phyloP scores from a whole-genome alignment of 2,113 vertebrate species.

The Hoplias malabaricus region DNA sequence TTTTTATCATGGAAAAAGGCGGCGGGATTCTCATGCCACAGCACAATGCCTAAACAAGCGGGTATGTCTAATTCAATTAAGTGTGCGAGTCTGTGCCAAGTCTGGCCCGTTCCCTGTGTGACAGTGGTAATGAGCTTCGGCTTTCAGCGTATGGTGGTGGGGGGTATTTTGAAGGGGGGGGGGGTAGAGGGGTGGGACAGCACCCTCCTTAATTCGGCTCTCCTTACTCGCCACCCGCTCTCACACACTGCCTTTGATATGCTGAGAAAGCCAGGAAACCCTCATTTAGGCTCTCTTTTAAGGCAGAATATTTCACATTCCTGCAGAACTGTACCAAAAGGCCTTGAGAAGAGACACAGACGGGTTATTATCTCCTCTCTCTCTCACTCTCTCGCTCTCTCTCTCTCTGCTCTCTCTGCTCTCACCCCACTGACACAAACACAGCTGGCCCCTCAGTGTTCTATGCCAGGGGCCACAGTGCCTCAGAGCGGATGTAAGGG shows the following conservation, averaged over 20 bases:
- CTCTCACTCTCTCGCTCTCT: constrained; percentile 43
- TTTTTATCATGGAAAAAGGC: constrained; percentile 65
- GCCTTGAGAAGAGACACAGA: constrained; percentile 55
- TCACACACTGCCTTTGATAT: constrained; percentile 63
- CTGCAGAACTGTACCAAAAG: constrained; percentile 52
- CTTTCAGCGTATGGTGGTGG: constrained; percentile 54
- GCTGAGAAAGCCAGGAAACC: constrained; percentile 59
- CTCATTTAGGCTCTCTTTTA: constrained; percentile 58
- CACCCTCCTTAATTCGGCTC: constrained; percentile 60
- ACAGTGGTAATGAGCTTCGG: constrained; percentile 74
- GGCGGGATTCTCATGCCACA: constrained; percentile 74
- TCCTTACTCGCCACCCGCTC: constrained; percentile 59
- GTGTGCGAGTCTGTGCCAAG: constrained; percentile 76
- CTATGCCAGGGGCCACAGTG: constrained; percentile 49
- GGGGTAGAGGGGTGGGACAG: constrained; percentile 19
- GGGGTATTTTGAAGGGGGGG: constrained; percentile 32
- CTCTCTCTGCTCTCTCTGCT: constrained; percentile 47
- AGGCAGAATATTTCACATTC: constrained; percentile 72
- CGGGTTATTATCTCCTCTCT: constrained; percentile 54
- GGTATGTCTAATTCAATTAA: constrained; percentile 84
- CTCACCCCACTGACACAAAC: constrained; percentile 37
- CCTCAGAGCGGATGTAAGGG: constrained; percentile 51
- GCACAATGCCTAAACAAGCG: constrained; percentile 78
- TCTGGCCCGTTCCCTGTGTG: constrained; percentile 67
- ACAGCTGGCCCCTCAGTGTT: constrained; percentile 51